A percentile compares a stretch with the other conserved stretches of the same genome.
phyloP scores from a whole-genome alignment of 2,888 invertebrate species.

The Metalampra italica region DNA sequence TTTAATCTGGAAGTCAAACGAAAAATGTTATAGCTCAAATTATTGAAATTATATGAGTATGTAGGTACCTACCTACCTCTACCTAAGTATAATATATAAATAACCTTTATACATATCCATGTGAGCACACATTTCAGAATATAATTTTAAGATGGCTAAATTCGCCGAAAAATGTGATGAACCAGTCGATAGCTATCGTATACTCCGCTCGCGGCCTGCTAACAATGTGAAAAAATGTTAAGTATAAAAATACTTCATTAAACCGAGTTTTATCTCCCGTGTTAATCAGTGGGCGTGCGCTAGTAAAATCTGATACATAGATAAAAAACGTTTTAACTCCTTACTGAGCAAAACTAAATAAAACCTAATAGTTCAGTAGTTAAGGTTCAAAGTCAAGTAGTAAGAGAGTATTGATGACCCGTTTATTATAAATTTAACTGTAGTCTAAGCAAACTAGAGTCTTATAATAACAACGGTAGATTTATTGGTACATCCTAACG shows the following conservation, averaged over 20 bases:
- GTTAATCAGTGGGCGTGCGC: constrained; percentile 70
- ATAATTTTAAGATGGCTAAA: constrained; percentile 9
- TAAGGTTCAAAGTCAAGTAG: constrained; percentile 2
- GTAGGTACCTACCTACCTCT: too few species aligned
- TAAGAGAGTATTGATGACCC: constrained; percentile 5
- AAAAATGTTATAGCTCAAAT: too few species aligned
- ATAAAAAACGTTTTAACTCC: constrained; percentile 8
- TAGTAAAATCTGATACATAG: constrained; percentile 45
- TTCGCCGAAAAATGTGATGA: not conserved
- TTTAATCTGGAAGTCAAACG: too few species aligned
- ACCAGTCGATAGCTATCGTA: constrained; percentile 16
- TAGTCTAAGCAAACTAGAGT: constrained; percentile 53
- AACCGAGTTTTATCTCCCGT: constrained; percentile 60
- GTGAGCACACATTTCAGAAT: not conserved
- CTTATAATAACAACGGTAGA: constrained; percentile 52
- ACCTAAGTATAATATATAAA: too few species aligned
- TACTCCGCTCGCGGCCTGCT: constrained; percentile 39
- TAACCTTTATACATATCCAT: too few species aligned
- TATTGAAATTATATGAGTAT: too few species aligned
- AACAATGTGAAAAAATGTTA: constrained; percentile 68
- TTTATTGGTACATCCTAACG: constrained; percentile 59
- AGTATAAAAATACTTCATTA: constrained; percentile 71
- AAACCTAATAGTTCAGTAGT: not conserved
- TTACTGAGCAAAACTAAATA: not conserved
- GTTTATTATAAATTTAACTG: constrained; percentile 16